Evolutionary conservation across 2,888 invertebrate species (phyloP).

Genomic region (Bhutanitis thaidina): DNA sequence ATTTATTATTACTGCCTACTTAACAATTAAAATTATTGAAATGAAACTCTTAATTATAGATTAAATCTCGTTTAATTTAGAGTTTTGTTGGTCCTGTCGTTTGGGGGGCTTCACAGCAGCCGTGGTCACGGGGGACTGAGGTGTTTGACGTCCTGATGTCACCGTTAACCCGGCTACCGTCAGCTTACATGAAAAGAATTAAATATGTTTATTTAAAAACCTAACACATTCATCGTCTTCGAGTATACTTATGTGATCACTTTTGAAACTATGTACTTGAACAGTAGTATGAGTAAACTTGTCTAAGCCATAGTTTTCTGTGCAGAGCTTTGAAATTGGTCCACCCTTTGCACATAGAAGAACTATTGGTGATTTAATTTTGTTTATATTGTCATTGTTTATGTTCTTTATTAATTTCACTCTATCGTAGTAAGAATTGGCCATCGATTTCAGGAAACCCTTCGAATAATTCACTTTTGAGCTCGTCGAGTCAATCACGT

Average conservation of each 20-base stretch:
- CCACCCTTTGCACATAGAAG: not conserved
- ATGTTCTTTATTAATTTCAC: not conserved
- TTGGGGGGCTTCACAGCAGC: too few species aligned
- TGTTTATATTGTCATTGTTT: not conserved
- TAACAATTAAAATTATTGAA: too few species aligned
- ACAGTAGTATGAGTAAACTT: not conserved
- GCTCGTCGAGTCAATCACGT: not conserved
- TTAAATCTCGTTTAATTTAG: too few species aligned
- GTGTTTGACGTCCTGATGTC: too few species aligned
- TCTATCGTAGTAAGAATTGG: not conserved
- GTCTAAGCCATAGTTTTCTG: not conserved
- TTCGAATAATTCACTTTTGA: not conserved
- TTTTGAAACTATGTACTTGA: not conserved
- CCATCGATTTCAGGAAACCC: not conserved
- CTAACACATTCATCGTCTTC: not conserved
- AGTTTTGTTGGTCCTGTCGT: too few species aligned
- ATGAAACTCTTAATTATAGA: too few species aligned
- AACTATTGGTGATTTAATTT: not conserved
- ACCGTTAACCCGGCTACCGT: too few species aligned
- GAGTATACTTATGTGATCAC: not conserved
- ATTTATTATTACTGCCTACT: too few species aligned
- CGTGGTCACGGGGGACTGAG: too few species aligned
- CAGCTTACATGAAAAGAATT: too few species aligned
- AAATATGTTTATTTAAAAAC: not conserved
- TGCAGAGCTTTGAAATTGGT: not conserved